Evolutionary conservation across 1,140 invertebrate species (phyloP).

Genomic region (Teleogryllus occipitalis): DNA sequence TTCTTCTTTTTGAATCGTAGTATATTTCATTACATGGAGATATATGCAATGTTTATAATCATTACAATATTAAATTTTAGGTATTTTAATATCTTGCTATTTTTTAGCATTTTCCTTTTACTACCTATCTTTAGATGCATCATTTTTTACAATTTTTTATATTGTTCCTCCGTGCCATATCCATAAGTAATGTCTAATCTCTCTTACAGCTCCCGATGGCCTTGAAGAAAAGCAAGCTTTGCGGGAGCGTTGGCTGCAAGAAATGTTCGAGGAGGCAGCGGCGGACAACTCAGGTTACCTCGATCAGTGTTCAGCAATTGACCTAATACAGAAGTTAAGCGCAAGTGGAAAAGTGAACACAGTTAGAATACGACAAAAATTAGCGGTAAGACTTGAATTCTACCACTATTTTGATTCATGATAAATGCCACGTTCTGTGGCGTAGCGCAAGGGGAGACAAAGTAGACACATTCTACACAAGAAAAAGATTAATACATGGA

Average conservation of each 20-base stretch:
- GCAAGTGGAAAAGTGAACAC: slow-evolving; percentile 36
- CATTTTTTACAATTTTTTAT: too few relatives aligned
- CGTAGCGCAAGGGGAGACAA: too few relatives aligned
- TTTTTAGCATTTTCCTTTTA: neutral
- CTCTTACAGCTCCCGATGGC: slow-evolving; percentile 28
- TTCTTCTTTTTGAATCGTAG: too few relatives aligned
- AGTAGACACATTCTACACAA: too few relatives aligned
- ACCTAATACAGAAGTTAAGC: slow-evolving; percentile 46
- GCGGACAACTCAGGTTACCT: slow-evolving; percentile 38
- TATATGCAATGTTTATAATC: neutral
- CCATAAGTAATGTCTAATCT: too few relatives aligned
- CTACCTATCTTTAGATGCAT: too few relatives aligned
- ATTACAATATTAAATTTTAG: neutral
- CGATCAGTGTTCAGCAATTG: slow-evolving; percentile 43
- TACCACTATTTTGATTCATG: too few relatives aligned
- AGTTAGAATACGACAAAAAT: slow-evolving; percentile 40
- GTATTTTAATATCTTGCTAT: neutral
- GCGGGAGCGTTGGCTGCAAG: slow-evolving; percentile 45
- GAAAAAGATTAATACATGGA: too few relatives aligned
- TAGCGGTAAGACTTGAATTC: slow-evolving; percentile 26
- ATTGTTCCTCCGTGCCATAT: too few relatives aligned
- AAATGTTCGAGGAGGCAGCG: slow-evolving; percentile 44
- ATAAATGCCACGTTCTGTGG: neutral
- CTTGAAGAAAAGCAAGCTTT: slow-evolving; percentile 41
- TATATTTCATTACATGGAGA: too few relatives aligned